Evolutionary conservation across 1,140 invertebrate genomes (phyloP), one percentile per base, ranked within the genome.

Genomic region (Delia radicum): DNA sequence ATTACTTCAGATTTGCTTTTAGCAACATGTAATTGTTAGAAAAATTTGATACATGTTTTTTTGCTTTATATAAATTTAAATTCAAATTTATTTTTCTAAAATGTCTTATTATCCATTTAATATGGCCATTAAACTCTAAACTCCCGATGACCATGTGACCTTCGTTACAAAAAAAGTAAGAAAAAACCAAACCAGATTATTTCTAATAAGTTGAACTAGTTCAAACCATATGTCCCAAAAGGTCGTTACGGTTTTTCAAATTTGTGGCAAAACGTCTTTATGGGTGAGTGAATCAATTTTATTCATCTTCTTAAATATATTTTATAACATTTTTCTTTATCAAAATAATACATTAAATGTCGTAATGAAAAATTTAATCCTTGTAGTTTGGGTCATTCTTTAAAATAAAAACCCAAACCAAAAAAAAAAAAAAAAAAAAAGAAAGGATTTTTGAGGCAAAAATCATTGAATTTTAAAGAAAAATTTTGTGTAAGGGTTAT

Each of bases 371-470:
- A 55, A 21, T 55, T n/a, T 55, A 55, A 55, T 55, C 48, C 48
- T 18, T 21, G 24, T n/a, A 55, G 5, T 55, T 55, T 55, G 21
- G 48, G 18, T 55, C 74, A 69, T 75, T 62, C 46, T 28, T 31
- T 12, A 18, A 62, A n/a, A 69, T n/a, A 18, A n/a, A n/a, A n/a
- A n/a, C n/a, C n/a, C n/a, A n/a, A n/a, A n/a, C n/a, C n/a, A 46
- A 27, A 72, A 48, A 33, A 27, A 31, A n/a, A 13, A 55, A 18
- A 73, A 2, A 1, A 0, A 33, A 33, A 33, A 33, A 10, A 42
- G n/a, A 42, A 33, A 72, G 46, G 80, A 84, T 84, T 80, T 81
- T 74, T 69, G n/a, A 21, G 65, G 65, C 24, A 69, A 33, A 69
- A 55, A 55, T 55, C 37, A 21, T 21, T 21, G 2, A 55, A 55